A percentile compares a stretch with the other conserved stretches of the same genome.
phyloP scores from a whole-genome alignment of 2,888 invertebrate species.

The Agapostemon virescens region DNA sequence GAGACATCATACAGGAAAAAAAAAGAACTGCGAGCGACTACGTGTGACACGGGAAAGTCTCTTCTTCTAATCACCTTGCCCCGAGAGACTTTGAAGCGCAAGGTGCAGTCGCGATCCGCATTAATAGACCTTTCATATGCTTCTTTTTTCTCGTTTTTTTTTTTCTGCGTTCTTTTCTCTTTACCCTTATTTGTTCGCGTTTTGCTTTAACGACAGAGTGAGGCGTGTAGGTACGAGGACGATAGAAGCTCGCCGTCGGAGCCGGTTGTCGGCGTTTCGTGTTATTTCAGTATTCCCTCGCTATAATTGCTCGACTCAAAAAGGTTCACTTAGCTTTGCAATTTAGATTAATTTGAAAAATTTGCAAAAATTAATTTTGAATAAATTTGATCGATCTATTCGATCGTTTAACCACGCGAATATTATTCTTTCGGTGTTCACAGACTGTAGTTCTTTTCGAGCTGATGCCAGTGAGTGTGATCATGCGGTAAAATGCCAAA shows the following conservation, averaged over 20 bases:
- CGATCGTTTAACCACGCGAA: too few species aligned
- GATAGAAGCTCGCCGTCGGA: conserved; percentile 64
- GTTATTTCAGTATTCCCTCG: not conserved
- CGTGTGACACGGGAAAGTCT: conserved; percentile 14
- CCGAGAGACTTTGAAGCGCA: conserved; percentile 42
- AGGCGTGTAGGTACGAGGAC: conserved; percentile 71
- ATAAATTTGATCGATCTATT: not conserved
- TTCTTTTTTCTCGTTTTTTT: conserved; percentile 10
- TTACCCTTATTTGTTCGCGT: conserved; percentile 18
- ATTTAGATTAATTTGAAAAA: too few species aligned
- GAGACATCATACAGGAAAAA: conserved; percentile 21
- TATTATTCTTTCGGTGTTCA: too few species aligned
- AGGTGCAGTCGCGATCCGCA: conserved; percentile 33
- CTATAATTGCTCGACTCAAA: not conserved
- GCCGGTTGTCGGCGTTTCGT: conserved; percentile 50
- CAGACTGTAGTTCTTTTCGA: not conserved
- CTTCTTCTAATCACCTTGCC: conserved; percentile 35
- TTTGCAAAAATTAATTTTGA: not conserved
- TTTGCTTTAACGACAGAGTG: conserved; percentile 60
- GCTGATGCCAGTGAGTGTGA: not conserved
- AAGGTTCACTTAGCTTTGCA: too few species aligned
- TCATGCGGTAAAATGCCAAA: too few species aligned
- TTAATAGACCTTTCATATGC: conserved; percentile 34
- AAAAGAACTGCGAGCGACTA: conserved; percentile 32
- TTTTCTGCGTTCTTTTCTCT: conserved; percentile 22